Base-by-base conservation (phyloP, 2,797 vertebrate genomes). In the Buceros bicornis region DNA sequence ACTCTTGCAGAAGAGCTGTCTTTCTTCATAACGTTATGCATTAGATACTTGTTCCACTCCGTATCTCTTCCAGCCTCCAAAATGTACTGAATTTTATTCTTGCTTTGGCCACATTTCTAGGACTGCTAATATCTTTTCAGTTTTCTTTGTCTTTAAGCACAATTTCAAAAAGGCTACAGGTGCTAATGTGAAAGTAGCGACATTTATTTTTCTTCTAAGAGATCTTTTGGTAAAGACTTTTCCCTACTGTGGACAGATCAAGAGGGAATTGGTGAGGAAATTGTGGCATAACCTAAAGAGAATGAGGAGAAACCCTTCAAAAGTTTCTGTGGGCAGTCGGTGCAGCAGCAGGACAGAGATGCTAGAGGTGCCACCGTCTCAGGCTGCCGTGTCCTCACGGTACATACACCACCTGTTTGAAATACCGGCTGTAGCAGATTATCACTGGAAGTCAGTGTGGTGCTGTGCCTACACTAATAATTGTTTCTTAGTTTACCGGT, bases 341-440 rank as follows among this genome's bases (percentile, higher is more conserved):
- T 62, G 35, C 56, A 57, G 19, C 5, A 51, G 61, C 26, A 15
- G 42, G 18, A 16, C n/a, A 31, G 62, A 81, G 57, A 40, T 70
- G 62, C 26, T 40, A 13, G 33, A 57, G 35, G 50, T 26, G 51
- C 24, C 37, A 56, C 26, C 48, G 13, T 13, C 31, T 24, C 13
- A 25, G 10, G 45, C 25, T 66, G 31, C 54, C 58, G 33, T 54
- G 47, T 60, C 33, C 50, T 70, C 13, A 4, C 19, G 37, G 29
- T 16, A 58, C 1, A 0, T 40, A 18, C 16, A 3, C 19, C 1
- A 4, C 42, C 48, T 62, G 25, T 31, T 16, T 31, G 56, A 64
- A 57, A 20, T 19, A 33, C 10, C 0, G 1, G 16, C 25, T 76
- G 24, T 64, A 37, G 33, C 35, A 54, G 10, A 16, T 51, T 33